Evolutionary conservation across 2,113 vertebrate genomes (phyloP).

Genomic region (Ceratotherium simum): DNA sequence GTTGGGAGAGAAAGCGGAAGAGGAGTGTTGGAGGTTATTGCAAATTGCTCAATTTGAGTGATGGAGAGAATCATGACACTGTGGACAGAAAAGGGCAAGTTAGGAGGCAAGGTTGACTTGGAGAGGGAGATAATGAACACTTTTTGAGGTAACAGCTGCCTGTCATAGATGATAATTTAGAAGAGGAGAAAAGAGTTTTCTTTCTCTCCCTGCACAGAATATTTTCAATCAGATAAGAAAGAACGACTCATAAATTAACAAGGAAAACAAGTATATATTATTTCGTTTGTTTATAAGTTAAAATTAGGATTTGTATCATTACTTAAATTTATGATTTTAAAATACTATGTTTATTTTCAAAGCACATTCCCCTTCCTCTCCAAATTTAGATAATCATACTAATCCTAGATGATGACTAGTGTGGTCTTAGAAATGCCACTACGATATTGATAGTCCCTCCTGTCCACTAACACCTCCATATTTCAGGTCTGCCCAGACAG

Average conservation of each 20-base stretch:
- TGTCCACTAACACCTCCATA: fast-evolving
- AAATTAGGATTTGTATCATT: background rate
- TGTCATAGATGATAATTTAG: background rate
- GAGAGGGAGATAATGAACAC: too few species aligned
- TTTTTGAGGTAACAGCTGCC: background rate
- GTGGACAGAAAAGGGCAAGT: background rate
- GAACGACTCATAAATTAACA: background rate
- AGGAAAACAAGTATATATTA: background rate
- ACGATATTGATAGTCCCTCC: background rate
- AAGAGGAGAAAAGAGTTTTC: background rate
- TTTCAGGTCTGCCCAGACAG: background rate
- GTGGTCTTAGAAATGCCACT: background rate
- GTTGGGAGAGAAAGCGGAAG: background rate
- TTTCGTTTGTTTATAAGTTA: background rate
- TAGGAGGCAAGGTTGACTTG: background rate
- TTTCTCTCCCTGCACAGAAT: background rate
- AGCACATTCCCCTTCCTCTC: background rate
- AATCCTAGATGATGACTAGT: background rate
- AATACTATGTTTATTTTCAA: background rate
- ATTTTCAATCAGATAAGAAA: background rate
- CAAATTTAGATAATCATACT: background rate
- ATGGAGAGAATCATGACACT: background rate
- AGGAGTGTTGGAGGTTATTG: background rate
- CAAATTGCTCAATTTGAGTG: background rate
- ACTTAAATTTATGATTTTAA: background rate